Conservation (phyloP, 2,888 invertebrate species). For the Mimachlamys varia region DNA sequence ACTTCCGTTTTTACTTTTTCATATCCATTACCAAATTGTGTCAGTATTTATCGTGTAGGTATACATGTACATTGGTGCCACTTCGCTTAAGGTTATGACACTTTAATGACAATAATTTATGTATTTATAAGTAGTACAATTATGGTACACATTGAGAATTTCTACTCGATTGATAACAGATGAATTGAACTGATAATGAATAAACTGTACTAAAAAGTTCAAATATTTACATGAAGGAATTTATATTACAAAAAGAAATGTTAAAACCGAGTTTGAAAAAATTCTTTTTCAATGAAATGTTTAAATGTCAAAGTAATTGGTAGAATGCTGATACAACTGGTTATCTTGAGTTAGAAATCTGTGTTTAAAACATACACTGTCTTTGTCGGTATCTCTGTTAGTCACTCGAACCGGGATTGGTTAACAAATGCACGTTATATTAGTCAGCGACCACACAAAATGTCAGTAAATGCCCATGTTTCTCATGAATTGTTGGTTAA, state of each 20-base stretch:
- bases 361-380: not conserved
- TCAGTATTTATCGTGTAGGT: too few species aligned
- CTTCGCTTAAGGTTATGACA: not conserved
- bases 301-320: conserved; percentile 9
- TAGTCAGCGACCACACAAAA: conserved; percentile 10
- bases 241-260: not conserved
- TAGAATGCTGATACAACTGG: not conserved
- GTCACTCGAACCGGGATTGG: not conserved
- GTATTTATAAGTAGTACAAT: conserved; percentile 11
- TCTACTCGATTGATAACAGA: not conserved
- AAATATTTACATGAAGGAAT: not conserved
- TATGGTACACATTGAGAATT: not conserved
- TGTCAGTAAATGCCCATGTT: not conserved
- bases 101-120: not conserved
- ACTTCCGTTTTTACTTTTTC: not conserved
- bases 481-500: not conserved
- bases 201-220: not conserved
- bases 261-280: not conserved
- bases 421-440: not conserved
- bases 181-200: not conserved
- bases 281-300: not conserved
- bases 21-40: too few species aligned
- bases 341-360: not conserved
- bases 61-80: not conserved
- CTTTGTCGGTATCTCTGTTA: not conserved